Base-by-base conservation (phyloP, 2,113 vertebrate genomes). In the Scatophagus argus region DNA sequence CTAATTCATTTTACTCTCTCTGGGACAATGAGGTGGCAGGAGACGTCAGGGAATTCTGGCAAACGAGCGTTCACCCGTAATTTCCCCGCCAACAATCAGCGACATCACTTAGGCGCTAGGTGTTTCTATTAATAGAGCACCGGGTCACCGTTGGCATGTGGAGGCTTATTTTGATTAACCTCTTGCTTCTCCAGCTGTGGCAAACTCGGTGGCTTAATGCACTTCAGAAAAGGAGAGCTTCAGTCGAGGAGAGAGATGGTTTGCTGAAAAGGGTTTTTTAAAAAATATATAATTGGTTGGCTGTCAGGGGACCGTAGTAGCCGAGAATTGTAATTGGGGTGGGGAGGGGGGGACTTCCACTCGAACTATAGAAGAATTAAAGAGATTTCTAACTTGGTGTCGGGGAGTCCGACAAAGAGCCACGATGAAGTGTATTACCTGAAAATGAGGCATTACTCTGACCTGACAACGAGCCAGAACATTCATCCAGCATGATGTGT, bases 1-100 rank as follows among this genome's bases (percentile, higher is more conserved):
- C 77, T 92, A 81, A 93, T 93, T 91, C 80, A 88, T 90, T 90
- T 88, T 73, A 51, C 56, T 79, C 83, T 89, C 85, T 77, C 83
- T 59, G 86, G 90, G 79, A 88, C 70, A 70, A 70, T 11, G 11
- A 63, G 55, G 49, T 31, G 49, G 69, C 25, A 25, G 65, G 52
- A 69, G 82, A 61, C 78, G 63, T 74, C 38, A 23, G 85, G 89
- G 79, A 74, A 83, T 84, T 86, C 81, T 63, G 19, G 41, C 38
- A 71, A 75, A 82, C 23, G 44, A 82, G 81, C 69, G 41, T 85
- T 72, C 67, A 8, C 52, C 73, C 56, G 79, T 77, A 27, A 60
- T 89, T 86, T 90, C 83, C 74, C 64, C 17, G 4, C 77, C 82
- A 69, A 82, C 81, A 78, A 85, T 83, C 81, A 55, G 47, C 44